Evolutionary conservation across 2,888 invertebrate genomes (phyloP), one percentile per base, ranked within the genome.

Genomic region (Pterobdella sp.): DNA sequence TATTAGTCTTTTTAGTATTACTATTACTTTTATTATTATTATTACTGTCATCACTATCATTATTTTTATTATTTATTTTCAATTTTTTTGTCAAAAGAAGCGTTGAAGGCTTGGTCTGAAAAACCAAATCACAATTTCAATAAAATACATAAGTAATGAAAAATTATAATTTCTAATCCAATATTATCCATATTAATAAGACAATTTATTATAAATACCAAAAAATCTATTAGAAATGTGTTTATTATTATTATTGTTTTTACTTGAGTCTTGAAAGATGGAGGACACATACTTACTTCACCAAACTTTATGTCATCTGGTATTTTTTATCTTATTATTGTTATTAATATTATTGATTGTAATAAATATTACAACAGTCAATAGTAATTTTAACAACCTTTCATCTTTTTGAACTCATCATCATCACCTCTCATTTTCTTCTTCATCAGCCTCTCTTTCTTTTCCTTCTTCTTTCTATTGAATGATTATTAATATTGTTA

Each of bases 361-460:
- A 10, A 63, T 63, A n/a, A 63, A 7, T 7, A 63, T 63, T 7
- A 26, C n/a, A n/a, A 26, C n/a, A n/a, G n/a, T n/a, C n/a, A n/a
- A n/a, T n/a, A n/a, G n/a, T n/a, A n/a, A n/a, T n/a, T n/a, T n/a
- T n/a, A n/a, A n/a, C 60, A 14, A 56, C 60, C n/a, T 3, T 56
- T 56, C 60, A 56, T 14, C 60, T 56, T 56, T 56, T 56, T 56
- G 60, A 56, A 56, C 4, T 56, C 60, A n/a, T 56, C 60, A 56
- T 56, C 60, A 26, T 56, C 26, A 26, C 60, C 18, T n/a, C 26
- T 7, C n/a, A 26, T n/a, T 56, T 56, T 7, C 26, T 56, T n/a
- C 60, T 56, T 56, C 18, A 56, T n/a, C 26, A 26, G 26, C 26
- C 60, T n/a, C 26, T 56, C n/a, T 56, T 56, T n/a, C 26, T 26